These are phyloP conservation scores for Erpetoichthys calabaricus DNA, from an alignment of 2,797 vertebrate genomes.

Conservation along the genomic window DNA sequence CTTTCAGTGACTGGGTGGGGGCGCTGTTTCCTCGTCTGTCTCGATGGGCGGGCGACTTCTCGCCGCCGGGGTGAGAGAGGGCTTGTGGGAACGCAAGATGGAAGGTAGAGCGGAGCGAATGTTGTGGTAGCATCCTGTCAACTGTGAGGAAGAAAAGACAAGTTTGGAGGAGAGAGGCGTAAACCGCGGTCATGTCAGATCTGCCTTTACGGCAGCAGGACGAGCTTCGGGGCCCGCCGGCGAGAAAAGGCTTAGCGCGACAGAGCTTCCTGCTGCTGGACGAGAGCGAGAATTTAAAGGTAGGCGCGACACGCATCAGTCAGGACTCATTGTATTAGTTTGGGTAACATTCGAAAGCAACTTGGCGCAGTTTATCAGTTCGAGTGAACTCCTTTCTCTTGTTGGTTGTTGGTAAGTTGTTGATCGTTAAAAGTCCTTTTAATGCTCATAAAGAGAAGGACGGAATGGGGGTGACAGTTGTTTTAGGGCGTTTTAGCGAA, in stretches of 20 bases:
- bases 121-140: constrained; percentile 7
- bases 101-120: neutral
- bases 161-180: constrained; percentile 1
- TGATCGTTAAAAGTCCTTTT: too few relatives aligned
- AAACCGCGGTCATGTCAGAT: constrained; percentile 38
- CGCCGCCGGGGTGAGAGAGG: neutral
- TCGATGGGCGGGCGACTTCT: neutral
- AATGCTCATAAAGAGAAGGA: too few relatives aligned
- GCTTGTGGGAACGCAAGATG: constrained; percentile 15
- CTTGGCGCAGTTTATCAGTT: neutral
- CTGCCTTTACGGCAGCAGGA: constrained; percentile 45
- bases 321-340: neutral
- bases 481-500: too few relatives aligned
- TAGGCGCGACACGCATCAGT: constrained; percentile 19
- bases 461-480: too few relatives aligned
- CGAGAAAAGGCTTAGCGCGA: constrained; percentile 4
- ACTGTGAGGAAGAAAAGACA: neutral
- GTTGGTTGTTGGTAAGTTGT: too few relatives aligned
- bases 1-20: too few relatives aligned
- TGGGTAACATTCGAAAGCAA: neutral
- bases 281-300: constrained; percentile 58
- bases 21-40: neutral
- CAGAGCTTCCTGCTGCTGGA: constrained; percentile 55
- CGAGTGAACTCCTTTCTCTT: too few relatives aligned
- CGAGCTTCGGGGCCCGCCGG: constrained; percentile 22